Base-by-base conservation (phyloP, 2,113 vertebrate species). In the Leptobrachium ailaonicum region DNA sequence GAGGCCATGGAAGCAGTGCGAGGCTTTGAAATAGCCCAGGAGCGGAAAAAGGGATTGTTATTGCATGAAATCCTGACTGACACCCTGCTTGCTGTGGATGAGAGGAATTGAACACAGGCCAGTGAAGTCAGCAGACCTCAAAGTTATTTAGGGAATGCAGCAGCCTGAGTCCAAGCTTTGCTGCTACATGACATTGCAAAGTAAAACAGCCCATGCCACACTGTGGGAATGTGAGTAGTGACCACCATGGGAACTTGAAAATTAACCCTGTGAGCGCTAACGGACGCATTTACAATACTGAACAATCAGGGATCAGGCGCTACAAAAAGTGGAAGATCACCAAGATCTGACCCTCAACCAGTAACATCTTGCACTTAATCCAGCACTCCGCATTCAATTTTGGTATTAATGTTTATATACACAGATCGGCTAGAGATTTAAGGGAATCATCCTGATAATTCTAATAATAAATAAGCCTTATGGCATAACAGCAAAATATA, bases 11-110 rank as follows among this genome's bases (percentile, higher is more conserved):
- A 68, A 58, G 50, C 71, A 68, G 20, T 50, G 78, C 60, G 44
- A 68, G 71, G 71, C 63, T 80, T 80, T 80, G 63, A 80, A 73
- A 74, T 40, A 73, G n/a, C 45, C 60, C 71, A 74, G 63, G 50
- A 68, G 63, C 47, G 64, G 71, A 74, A 80, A 80, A 74, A 53
- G 62, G 50, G 53, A 73, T 68, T 67, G 78, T 80, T 74, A 68
- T 58, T 74, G 71, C 43, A 60, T 68, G 53, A 80, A 73, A 80
- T 80, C 63, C 71, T 80, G 62, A 80, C 62, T 80, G 78, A 80
- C 78, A 80, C 63, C 41, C 63, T 67, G 71, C 78, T 45, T 47
- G 64, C n/a, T 45, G 71, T 43, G 53, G 70, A 80, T 74, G 78
- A 80, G 78, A 68, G n/a, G 60, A 80, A 80, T 41, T 74, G 53